A percentile compares a stretch with the other conserved stretches of the same genome.
phyloP scores from a whole-genome alignment of 2,113 vertebrate species.

The Pontoporia blainvillei region DNA sequence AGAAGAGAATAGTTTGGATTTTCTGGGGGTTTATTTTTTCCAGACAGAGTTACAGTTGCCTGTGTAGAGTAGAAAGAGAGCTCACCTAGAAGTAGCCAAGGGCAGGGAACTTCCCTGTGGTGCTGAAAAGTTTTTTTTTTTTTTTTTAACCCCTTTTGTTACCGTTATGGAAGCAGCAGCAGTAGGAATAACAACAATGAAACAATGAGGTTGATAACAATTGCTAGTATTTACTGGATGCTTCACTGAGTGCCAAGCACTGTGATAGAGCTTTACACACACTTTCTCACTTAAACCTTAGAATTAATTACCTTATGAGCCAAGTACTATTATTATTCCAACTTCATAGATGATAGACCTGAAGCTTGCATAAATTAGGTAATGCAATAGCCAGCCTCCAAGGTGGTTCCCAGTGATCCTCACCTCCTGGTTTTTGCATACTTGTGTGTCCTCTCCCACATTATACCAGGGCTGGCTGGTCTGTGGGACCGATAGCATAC shows the following conservation, averaged over 20 bases:
- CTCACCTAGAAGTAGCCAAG: neutral
- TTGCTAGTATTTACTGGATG: neutral
- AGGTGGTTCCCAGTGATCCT: neutral
- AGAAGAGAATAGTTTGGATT: neutral
- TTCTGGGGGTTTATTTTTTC: slow-evolving; percentile 6
- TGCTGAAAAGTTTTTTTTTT: neutral
- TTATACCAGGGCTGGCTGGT: neutral
- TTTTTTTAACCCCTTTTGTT: neutral
- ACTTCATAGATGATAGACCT: neutral
- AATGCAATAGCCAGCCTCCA: neutral
- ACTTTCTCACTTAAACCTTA: neutral
- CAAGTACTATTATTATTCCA: neutral
- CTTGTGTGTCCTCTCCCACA: neutral
- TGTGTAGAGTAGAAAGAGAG: neutral
- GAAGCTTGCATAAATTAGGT: neutral
- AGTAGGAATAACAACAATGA: neutral
- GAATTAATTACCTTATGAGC: neutral
- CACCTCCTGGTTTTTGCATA: neutral
- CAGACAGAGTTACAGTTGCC: neutral
- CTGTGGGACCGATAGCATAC: neutral
- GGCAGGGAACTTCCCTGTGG: neutral
- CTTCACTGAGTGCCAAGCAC: neutral
- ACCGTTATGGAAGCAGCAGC: neutral
- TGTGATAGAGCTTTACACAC: neutral
- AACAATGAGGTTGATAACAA: neutral